Base-by-base conservation (phyloP, 2,797 vertebrate species). In the Capromys pilorides region DNA sequence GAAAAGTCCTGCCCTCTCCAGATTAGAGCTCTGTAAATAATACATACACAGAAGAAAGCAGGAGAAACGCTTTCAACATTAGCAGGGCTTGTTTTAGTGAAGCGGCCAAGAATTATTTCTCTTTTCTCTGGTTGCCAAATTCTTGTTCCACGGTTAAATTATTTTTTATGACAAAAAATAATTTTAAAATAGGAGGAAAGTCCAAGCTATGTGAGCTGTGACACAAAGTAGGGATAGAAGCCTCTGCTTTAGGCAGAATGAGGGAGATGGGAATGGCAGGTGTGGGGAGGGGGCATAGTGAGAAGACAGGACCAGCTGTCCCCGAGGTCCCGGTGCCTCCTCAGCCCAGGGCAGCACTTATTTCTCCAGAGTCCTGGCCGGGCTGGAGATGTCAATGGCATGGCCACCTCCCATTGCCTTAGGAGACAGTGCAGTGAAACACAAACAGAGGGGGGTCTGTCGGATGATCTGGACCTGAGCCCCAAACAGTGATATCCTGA, bases 71-170 rank as follows among this genome's bases (percentile, higher is more conserved):
- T 95, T 95, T 6, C 62, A 94, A 93, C 94, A 85, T 94, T 71
- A 79, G 85, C 67, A 85, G 33, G 33, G 59, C 80, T 93, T 94
- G 69, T 92, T 85, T 93, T 84, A 91, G 80, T 91, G 49, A 62
- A 83, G 39, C 79, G 66, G 94, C 93, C 97, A 97, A 94, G 89
- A 80, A 67, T 89, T 86, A 62, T 64, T 94, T 82, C 91, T 79
- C 81, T 82, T 93, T 87, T 69, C 75, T 81, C 81, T 86, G 33
- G 89, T 75, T 92, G 94, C 95, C 96, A 97, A 96, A 94, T 97
- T 95, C 91, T 94, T 97, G 91, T 96, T 96, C 95, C 19, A 59
- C 77, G 95, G 95, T 97, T 94, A 92, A 95, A 96, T 92, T 95
- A 92, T 96, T 96, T 96, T 96, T 95, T 95, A 95, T 90, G 93